phyloP scores from a whole-genome alignment of 1,140 invertebrate species.

The Scylla paramamosain region DNA sequence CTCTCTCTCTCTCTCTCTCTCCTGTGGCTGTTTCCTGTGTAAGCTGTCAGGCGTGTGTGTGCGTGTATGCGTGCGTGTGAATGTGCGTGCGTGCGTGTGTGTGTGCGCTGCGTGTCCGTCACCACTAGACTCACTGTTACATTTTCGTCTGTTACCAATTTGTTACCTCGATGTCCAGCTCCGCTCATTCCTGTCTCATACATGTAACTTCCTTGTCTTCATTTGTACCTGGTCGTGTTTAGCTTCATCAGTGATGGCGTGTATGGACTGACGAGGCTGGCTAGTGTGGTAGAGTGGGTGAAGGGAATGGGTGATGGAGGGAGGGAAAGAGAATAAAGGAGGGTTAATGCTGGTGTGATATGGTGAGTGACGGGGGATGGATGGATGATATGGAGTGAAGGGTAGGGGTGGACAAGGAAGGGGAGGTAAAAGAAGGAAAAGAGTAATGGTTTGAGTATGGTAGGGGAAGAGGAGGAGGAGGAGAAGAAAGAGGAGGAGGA shows the following conservation, averaged over 20 bases:
- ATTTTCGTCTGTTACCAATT: neutral
- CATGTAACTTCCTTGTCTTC: no score
- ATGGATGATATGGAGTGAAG: neutral
- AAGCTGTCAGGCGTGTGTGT: neutral
- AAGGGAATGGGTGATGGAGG: neutral
- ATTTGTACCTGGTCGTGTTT: no score
- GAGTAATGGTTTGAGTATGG: no score
- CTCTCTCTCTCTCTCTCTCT: neutral
- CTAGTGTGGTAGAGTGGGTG: neutral
- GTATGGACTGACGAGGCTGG: neutral
- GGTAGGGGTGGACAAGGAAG: neutral
- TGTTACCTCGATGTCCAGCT: neutral
- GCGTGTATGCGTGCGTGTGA: slow-evolving; percentile 36
- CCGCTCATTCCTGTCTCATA: neutral
- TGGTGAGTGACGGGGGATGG: no score
- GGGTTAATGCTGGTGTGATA: no score
- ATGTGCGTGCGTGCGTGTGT: neutral
- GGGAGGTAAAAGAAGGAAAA: neutral
- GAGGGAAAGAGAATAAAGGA: neutral
- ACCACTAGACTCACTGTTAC: neutral
- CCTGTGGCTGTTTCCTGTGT: neutral
- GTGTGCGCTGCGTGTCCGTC: neutral
- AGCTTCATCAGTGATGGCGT: neutral
- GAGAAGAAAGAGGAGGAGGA: no score
- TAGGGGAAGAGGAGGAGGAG: no score